phyloP scores from a whole-genome alignment of 1,140 invertebrate genomes.

The Nymphalis io region DNA sequence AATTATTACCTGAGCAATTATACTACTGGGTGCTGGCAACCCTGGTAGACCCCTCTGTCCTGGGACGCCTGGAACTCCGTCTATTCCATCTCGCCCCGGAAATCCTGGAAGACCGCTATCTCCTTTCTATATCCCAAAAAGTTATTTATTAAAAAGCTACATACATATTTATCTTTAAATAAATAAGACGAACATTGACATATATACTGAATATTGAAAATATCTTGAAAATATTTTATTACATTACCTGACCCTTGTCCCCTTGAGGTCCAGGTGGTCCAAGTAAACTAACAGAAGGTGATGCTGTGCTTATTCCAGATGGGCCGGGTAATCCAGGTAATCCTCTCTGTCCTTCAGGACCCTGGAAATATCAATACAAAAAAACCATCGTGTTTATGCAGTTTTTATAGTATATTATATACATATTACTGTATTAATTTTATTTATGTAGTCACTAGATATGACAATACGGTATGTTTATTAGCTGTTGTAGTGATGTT shows the following conservation, averaged over 20 bases:
- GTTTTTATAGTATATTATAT: neutral
- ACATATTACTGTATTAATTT: too few species aligned
- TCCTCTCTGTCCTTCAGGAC: conserved; percentile 73
- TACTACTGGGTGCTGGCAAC: conserved; percentile 42
- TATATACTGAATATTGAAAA: too few species aligned
- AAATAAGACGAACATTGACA: too few species aligned
- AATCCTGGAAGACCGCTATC: conserved; percentile 54
- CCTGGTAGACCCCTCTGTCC: conserved; percentile 71
- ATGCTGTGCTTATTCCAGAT: conserved; percentile 32
- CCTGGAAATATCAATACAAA: conserved; percentile 47
- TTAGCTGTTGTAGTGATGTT: neutral
- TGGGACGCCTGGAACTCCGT: conserved; percentile 55
- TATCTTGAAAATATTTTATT: neutral
- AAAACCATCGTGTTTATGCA: neutral
- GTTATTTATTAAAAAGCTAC: neutral
- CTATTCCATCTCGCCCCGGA: conserved; percentile 52
- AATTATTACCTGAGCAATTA: conserved; percentile 41
- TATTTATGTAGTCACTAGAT: too few species aligned
- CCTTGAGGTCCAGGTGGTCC: conserved; percentile 54
- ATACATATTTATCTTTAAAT: too few species aligned
- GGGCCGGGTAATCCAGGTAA: conserved; percentile 28
- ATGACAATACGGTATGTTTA: too few species aligned
- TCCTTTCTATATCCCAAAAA: conserved; percentile 52
- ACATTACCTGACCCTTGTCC: conserved; percentile 50
- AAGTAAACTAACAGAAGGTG: conserved; percentile 20